A percentile compares a stretch with the other conserved stretches of the same genome.
Conservation (phyloP, 2,888 invertebrate genomes). For the Nomada fucata region DNA sequence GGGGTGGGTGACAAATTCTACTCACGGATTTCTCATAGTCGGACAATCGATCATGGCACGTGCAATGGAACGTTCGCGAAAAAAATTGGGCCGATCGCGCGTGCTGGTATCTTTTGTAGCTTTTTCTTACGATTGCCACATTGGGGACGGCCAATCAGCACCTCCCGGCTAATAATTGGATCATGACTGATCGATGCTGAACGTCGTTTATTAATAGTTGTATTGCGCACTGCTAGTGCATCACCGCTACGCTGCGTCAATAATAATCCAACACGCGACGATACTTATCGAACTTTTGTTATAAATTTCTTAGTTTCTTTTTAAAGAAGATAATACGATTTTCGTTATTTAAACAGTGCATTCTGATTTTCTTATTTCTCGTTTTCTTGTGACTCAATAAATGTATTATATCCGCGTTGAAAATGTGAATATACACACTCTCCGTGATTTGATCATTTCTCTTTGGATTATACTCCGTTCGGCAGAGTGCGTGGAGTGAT, state of each 20-base stretch:
- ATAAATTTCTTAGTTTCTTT: neutral
- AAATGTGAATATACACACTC: neutral
- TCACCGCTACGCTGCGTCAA: slow-evolving; percentile 14
- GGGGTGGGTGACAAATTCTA: neutral
- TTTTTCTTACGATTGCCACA: slow-evolving; percentile 69
- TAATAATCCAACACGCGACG: slow-evolving; percentile 35
- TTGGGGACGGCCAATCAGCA: slow-evolving; percentile 78
- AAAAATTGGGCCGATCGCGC: slow-evolving; percentile 68
- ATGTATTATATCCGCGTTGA: neutral
- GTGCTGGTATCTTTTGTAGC: slow-evolving; percentile 72
- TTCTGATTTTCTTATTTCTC: too few relatives aligned
- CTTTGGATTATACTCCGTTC: too few relatives aligned
- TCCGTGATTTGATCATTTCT: neutral
- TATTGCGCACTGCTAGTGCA: slow-evolving; percentile 48
- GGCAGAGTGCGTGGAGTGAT: too few relatives aligned
- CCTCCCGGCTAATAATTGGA: slow-evolving; percentile 76
- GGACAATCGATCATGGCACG: slow-evolving; percentile 42
- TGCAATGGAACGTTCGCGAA: slow-evolving; percentile 53
- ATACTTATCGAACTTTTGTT: neutral
- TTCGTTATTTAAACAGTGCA: neutral
- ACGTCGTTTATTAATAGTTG: slow-evolving; percentile 76
- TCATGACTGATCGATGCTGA: slow-evolving; percentile 69
- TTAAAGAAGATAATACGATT: neutral
- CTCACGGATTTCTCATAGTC: slow-evolving; percentile 49
- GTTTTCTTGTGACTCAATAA: neutral